Percentiles rank a stretch among this genome's conserved stretches.
Conservation (phyloP, 2,113 vertebrate species). For the Tenrec ecaudatus region DNA sequence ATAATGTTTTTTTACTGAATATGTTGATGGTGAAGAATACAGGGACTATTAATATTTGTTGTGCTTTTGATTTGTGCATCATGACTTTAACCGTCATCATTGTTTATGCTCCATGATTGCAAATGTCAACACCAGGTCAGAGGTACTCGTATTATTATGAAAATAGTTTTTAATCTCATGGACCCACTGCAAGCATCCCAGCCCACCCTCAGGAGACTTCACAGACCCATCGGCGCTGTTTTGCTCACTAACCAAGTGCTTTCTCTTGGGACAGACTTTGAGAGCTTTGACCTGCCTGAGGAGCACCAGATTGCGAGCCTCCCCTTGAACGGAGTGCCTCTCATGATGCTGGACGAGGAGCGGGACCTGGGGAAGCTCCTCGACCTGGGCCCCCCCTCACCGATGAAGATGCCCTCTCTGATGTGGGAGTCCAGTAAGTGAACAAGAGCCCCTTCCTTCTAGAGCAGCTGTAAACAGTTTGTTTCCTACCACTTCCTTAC, state of each 20-base stretch:
- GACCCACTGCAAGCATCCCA: neutral
- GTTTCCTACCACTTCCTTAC: neutral
- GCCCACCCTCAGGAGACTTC: too few species aligned
- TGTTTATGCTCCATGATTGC: neutral
- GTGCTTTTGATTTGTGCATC: neutral
- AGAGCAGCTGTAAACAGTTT: neutral
- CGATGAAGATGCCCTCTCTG: slow-evolving; percentile 71
- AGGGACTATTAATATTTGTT: neutral
- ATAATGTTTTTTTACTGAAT: neutral
- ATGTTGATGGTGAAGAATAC: neutral
- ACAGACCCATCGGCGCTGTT: neutral
- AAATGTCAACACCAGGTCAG: neutral
- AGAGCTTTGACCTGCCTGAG: slow-evolving; percentile 88
- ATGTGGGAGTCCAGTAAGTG: slow-evolving; percentile 85
- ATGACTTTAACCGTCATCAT: neutral
- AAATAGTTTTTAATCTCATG: neutral
- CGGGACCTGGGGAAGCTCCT: slow-evolving; percentile 69
- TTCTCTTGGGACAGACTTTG: slow-evolving; percentile 84
- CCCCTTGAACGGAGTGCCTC: slow-evolving; percentile 85
- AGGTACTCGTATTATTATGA: neutral
- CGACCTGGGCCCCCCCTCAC: slow-evolving; percentile 76
- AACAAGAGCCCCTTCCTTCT: neutral
- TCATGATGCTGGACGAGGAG: slow-evolving; percentile 83
- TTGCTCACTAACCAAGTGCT: neutral
- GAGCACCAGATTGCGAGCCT: slow-evolving; percentile 85